Evolutionary conservation across 2,113 vertebrate genomes (phyloP).

Genomic region (Rhodinocichla rosea): DNA sequence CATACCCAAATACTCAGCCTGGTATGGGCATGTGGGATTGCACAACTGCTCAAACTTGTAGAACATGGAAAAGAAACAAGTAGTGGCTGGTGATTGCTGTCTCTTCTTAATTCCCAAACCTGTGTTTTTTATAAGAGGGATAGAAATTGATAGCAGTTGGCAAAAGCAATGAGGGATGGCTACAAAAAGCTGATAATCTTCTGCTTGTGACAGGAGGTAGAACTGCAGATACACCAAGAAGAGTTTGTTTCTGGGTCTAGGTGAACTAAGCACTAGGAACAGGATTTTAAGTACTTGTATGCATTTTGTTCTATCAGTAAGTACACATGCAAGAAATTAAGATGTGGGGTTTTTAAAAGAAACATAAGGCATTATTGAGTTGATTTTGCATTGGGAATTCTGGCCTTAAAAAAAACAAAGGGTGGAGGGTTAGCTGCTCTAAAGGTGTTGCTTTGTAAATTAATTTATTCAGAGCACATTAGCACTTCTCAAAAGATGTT

Average conservation of each 20-base stretch:
- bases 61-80: background rate
- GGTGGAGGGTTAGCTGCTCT: background rate
- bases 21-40: background rate
- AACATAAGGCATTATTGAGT: background rate
- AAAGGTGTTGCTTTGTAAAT: background rate
- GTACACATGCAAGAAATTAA: background rate
- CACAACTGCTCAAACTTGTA: background rate
- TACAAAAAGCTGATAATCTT: background rate
- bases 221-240: background rate
- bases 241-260: background rate
- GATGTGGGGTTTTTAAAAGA: background rate
- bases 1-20: background rate
- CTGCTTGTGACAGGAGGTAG: background rate
- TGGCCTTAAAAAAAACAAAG: background rate
- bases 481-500: background rate
- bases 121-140: background rate
- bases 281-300: background rate
- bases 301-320: background rate
- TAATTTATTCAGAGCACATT: background rate
- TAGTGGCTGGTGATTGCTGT: rapidly evolving
- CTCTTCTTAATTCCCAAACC: background rate
- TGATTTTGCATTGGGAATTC: background rate
- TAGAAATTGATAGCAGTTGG: background rate
- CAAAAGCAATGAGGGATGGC: background rate
- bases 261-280: background rate